Evolutionary conservation across 2,888 invertebrate genomes (phyloP).

Genomic region (Lathronympha strigana): DNA sequence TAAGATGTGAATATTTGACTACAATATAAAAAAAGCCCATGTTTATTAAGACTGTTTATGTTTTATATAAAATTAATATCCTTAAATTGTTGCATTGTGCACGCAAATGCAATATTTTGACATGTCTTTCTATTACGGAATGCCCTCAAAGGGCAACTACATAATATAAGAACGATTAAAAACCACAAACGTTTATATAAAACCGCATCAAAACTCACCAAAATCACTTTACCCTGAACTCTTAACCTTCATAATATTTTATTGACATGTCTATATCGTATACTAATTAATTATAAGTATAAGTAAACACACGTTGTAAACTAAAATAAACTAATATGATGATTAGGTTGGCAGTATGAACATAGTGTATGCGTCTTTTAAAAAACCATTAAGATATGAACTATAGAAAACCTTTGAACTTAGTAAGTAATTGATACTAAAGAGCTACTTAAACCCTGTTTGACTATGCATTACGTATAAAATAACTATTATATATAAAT

Average conservation of each 20-base stretch:
- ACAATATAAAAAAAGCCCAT: too few relatives aligned
- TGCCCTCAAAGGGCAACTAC: too few relatives aligned
- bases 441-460: too few relatives aligned
- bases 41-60: too few relatives aligned
- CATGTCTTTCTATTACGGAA: too few relatives aligned
- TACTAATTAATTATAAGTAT: conserved; percentile 19
- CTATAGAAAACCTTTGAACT: conserved; percentile 22
- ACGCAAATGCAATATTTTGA: too few relatives aligned
- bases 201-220: not conserved
- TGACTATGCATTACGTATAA: too few relatives aligned
- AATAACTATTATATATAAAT: too few relatives aligned
- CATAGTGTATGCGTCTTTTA: conserved; percentile 19
- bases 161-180: not conserved
- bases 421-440: not conserved
- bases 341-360: conserved; percentile 20
- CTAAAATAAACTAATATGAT: not conserved
- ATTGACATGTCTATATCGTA: conserved; percentile 2
- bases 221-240: conserved; percentile 19
- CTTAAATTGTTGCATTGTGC: too few relatives aligned
- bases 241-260: conserved; percentile 12
- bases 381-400: conserved; percentile 30
- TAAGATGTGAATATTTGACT: too few relatives aligned
- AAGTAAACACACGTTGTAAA: conserved; percentile 12
- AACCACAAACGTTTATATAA: not conserved
- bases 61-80: too few relatives aligned